Evolutionary conservation across 2,888 invertebrate genomes (phyloP).

Genomic region (Lamellibrachia satsuma): DNA sequence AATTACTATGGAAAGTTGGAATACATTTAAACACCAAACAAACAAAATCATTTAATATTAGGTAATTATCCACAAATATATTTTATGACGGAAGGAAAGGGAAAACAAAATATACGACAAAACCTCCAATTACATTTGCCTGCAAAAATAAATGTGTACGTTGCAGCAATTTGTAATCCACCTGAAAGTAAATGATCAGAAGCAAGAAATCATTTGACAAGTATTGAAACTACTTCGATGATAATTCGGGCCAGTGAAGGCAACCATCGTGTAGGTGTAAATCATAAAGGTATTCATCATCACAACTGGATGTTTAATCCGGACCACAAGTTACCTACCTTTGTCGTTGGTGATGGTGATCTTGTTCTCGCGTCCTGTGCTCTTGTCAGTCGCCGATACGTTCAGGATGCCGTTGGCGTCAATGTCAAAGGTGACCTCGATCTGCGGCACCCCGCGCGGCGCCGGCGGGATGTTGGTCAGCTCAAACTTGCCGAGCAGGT

Average conservation of each 20-base stretch:
- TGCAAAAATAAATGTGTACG: too few relatives aligned
- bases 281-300: too few relatives aligned
- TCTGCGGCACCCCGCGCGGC: slow-evolving; percentile 86
- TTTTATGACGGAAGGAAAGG: too few relatives aligned
- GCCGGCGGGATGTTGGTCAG: slow-evolving; percentile 66
- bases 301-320: not conserved
- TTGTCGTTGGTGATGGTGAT: slow-evolving; percentile 81
- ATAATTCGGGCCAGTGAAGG: not conserved
- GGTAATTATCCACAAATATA: too few relatives aligned
- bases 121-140: too few relatives aligned
- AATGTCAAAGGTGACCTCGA: slow-evolving; percentile 72
- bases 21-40: too few relatives aligned
- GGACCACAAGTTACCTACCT: slow-evolving; percentile 45
- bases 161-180: too few relatives aligned
- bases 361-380: slow-evolving; percentile 70
- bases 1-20: too few relatives aligned
- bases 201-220: not conserved
- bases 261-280: not conserved
- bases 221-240: not conserved
- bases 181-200: too few relatives aligned
- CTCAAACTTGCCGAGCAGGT: slow-evolving; percentile 95
- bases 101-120: too few relatives aligned
- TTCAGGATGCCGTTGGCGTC: slow-evolving; percentile 89
- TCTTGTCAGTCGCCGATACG: slow-evolving; percentile 90
- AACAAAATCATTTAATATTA: too few relatives aligned